Conservation (phyloP, 2,113 vertebrate species). For the Pluvianellus socialis region DNA sequence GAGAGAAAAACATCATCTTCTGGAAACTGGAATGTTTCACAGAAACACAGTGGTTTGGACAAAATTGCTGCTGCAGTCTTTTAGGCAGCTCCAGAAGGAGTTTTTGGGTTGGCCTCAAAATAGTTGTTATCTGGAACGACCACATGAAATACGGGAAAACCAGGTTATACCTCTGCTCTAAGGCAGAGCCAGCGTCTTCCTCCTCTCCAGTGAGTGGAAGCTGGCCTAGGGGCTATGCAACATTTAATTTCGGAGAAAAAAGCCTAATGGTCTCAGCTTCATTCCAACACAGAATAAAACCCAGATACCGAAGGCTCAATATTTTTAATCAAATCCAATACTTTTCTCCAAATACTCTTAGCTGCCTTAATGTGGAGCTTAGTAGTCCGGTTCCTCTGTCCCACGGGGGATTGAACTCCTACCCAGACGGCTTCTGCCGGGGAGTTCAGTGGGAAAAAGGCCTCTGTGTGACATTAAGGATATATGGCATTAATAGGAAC, state of each 20-base stretch:
- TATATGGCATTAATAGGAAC: background rate
- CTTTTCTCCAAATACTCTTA: background rate
- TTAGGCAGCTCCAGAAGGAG: background rate
- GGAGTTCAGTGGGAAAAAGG: background rate
- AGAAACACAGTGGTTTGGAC: background rate
- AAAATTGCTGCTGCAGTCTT: background rate
- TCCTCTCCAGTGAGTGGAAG: background rate
- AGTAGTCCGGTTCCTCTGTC: background rate
- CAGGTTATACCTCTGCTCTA: background rate
- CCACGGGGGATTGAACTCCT: background rate
- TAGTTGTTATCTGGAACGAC: background rate
- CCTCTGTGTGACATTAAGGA: background rate
- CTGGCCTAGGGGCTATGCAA: background rate
- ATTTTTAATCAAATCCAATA: background rate
- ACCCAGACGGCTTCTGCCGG: background rate
- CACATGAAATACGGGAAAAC: background rate
- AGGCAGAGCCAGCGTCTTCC: background rate
- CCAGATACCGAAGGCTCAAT: background rate
- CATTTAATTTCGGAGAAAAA: background rate
- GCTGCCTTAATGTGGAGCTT: background rate
- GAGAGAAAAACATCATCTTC: background rate
- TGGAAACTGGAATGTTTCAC: background rate
- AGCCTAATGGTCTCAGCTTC: background rate
- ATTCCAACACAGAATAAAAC: background rate
- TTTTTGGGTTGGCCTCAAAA: background rate